Base-by-base conservation (phyloP, 2,797 vertebrate species). In the Rhincodon typus region DNA sequence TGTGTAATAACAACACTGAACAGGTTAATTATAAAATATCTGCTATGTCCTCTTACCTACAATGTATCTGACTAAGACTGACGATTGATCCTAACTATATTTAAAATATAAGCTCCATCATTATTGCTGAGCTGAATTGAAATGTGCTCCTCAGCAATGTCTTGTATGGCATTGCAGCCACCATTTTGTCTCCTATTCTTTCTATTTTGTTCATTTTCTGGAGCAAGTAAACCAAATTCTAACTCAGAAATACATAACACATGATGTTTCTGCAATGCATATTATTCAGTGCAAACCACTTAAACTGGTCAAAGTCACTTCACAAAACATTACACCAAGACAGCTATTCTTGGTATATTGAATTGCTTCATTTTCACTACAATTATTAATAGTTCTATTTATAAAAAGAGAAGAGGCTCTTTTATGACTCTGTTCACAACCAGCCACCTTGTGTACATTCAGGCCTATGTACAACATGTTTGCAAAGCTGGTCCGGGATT, bases 391-490 rank as follows among this genome's bases (percentile, higher is more conserved):
- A 6, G 67, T 88, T 96, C 0, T 95, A 72, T 27, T 62, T 19
- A 96, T 96, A 12, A 88, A 96, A 95, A 70, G 66, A 96, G 96
- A 96, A 30, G 57, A 96, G 21, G 91, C 96, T 96, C 96, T 96
- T 96, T 97, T 94, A 94, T 96, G 96, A 96, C 96, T 66, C 57
- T 88, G 77, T 95, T 86, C 77, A 77, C 27, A 95, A 97, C 96
- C 97, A 97, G 96, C 97, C 96, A 97, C 96, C 97, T 96, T 95
- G 96, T 96, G 97, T 97, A 97, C 97, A 97, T 97, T 97, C 97
- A 98, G 97, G 97, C 96, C 97, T 96, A 97, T 97, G 97, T 77
- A 97, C 97, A 96, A 97, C 97, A 97, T 97, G 97, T 97, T 96
- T 97, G 96, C 97, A 96, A 96, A 96, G 74, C 94, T 95, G 96